Percentiles rank a stretch among this genome's conserved stretches.
phyloP scores from a whole-genome alignment of 2,888 invertebrate genomes.

The Melipona beecheii region DNA sequence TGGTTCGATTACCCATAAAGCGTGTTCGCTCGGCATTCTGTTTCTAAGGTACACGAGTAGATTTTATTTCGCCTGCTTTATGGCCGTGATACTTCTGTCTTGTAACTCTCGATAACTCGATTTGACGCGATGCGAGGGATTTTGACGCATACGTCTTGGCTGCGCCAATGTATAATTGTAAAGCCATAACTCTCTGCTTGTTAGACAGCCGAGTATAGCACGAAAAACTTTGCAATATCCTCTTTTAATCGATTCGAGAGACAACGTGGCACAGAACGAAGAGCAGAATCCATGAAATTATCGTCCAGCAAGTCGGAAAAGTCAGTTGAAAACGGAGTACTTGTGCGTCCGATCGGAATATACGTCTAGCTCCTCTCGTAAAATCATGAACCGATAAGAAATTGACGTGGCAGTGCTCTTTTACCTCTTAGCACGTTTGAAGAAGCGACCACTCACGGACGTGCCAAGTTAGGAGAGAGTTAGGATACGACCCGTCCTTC shows the following conservation, averaged over 20 bases:
- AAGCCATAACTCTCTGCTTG: neutral
- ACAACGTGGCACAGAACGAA: neutral
- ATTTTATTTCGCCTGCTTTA: constrained; percentile 76
- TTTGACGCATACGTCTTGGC: constrained; percentile 50
- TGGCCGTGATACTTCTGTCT: constrained; percentile 63
- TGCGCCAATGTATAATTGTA: neutral
- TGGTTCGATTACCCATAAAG: constrained; percentile 78
- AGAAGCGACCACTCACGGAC: constrained; percentile 68
- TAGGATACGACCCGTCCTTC: constrained; percentile 69
- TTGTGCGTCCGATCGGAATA: neutral
- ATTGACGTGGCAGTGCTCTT: constrained; percentile 34
- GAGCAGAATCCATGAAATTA: neutral
- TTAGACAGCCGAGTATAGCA: neutral
- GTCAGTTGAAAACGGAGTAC: neutral
- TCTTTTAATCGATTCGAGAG: neutral
- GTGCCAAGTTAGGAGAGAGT: constrained; percentile 78
- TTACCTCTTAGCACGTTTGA: constrained; percentile 65
- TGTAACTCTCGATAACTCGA: constrained; percentile 58
- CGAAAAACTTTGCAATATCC: constrained; percentile 27
- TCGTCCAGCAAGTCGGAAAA: neutral
- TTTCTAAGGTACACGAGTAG: constrained; percentile 73
- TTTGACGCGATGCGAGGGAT: constrained; percentile 36
- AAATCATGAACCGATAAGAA: constrained; percentile 30
- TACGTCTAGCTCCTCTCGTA: neutral
- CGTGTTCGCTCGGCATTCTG: constrained; percentile 74